Evolutionary conservation across 2,797 vertebrate genomes (phyloP).

Genomic region (Acanthurus leucopareius): DNA sequence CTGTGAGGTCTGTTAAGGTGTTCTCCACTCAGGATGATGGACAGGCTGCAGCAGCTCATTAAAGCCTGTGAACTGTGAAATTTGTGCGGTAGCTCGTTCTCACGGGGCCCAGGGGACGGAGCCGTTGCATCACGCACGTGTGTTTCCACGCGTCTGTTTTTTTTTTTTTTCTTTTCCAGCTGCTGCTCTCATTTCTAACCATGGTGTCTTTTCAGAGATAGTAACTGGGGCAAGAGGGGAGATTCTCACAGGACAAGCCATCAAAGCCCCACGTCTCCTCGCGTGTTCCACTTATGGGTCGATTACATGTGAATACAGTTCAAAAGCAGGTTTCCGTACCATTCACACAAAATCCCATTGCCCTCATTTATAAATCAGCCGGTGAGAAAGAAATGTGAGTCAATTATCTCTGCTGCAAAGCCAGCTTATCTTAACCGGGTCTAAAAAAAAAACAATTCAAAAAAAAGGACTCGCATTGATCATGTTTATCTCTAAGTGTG

Average conservation of each 20-base stretch:
- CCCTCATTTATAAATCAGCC: conserved; percentile 50
- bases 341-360: conserved; percentile 34
- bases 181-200: conserved; percentile 69
- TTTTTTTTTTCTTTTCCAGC: conserved; percentile 56
- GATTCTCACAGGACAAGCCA: conserved; percentile 73
- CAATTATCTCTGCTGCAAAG: conserved; percentile 36
- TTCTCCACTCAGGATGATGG: conserved; percentile 68
- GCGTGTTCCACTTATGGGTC: conserved; percentile 62
- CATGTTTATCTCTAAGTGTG: conserved; percentile 25
- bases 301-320: conserved; percentile 58
- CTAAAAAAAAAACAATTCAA: conserved; percentile 41
- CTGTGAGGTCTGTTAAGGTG: conserved; percentile 57
- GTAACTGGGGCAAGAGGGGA: conserved; percentile 75
- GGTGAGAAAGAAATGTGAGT: conserved; percentile 26
- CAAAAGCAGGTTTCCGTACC: conserved; percentile 57
- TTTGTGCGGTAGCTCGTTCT: conserved; percentile 36
- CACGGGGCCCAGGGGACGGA: conserved; percentile 22
- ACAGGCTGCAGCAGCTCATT: conserved; percentile 77
- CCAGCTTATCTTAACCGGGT: conserved; percentile 44
- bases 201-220: conserved; percentile 47
- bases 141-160: conserved; percentile 54
- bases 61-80: conserved; percentile 80
- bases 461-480: conserved; percentile 27
- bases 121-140: conserved; percentile 58
- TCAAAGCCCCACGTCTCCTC: conserved; percentile 60